phyloP scores from a whole-genome alignment of 23 tunicate genomes.

The Corella eumyota region DNA sequence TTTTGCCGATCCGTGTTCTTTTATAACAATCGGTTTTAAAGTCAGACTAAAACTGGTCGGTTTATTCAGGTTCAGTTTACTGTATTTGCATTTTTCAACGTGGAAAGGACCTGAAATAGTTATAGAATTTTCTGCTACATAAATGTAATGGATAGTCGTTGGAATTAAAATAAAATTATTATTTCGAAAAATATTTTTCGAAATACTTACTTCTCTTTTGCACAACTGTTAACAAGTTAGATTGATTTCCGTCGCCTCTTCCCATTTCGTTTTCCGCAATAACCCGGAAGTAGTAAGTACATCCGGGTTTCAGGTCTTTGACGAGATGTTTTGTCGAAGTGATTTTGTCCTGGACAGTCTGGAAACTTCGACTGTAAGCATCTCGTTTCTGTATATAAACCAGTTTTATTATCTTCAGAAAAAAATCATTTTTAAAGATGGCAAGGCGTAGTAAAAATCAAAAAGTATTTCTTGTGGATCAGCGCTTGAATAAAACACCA shows the following conservation, averaged over 20 bases:
- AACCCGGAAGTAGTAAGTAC: constrained; percentile 86
- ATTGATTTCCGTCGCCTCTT: constrained; percentile 85
- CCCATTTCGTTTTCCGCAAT: constrained; percentile 90
- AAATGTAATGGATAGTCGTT: no score
- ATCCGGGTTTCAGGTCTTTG: constrained; percentile 78
- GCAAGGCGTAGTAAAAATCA: no score
- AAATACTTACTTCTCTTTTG: constrained; percentile 78
- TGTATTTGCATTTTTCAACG: constrained; percentile 34
- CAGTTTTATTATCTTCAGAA: background rate
- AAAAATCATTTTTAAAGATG: no score
- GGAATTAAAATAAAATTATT: no score
- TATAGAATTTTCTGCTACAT: no score
- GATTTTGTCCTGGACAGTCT: constrained; percentile 80
- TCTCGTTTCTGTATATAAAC: constrained; percentile 60
- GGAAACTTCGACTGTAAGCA: constrained; percentile 85
- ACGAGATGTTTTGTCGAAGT: constrained; percentile 44
- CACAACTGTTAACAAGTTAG: constrained; percentile 72
- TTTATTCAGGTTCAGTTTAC: constrained; percentile 51
- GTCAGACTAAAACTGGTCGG: constrained; percentile 61
- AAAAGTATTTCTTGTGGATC: no score
- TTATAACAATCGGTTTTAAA: constrained; percentile 54
- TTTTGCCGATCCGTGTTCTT: constrained; percentile 61
- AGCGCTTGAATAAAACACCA: no score
- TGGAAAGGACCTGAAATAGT: constrained; percentile 44
- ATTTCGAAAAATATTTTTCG: no score